Evolutionary conservation across 2,113 vertebrate genomes (phyloP), one percentile per base, ranked within the genome.

Genomic region (Puffinus mauretanicus): DNA sequence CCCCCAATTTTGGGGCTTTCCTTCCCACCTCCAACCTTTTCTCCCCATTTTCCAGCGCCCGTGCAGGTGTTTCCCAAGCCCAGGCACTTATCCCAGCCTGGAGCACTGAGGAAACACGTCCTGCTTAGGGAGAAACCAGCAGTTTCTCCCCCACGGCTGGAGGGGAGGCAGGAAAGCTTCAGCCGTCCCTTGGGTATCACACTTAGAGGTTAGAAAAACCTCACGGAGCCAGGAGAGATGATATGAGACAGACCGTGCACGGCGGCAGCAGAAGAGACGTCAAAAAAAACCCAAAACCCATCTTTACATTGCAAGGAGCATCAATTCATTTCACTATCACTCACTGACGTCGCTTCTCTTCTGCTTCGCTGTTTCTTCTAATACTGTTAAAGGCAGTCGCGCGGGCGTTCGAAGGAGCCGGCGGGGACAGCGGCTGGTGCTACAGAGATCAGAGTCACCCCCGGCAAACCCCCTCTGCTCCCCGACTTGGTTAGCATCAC

Each of bases 31-130:
- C 24, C 57, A 71, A 18, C 51, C 18, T 27, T 51, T 47, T 32
- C 38, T 34, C 71, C 36, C 51, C 3, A 0, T 60, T 86, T 86
- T 7, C 46, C 64, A 42, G 25, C 22, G 15, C 9, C 36, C 3
- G 0, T 12, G 5, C 1, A 7, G 2, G 14, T 30, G 6, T 64
- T 57, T 20, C 34, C 55, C 4, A 0, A 62, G 16, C 73, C 22
- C 16, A 4, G 20, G 7, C 20, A 38, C 26, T 21, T 32, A 16
- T 19, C 30, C 34, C 71, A 57, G 72, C 22, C 27, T 1, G 0
- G 32, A 78, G 38, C 65, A 40, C 4, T 0, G 0, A 60, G 57
- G 15, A 82, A 94, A 57, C 16, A 4, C 13, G 27, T 47, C 55
- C 44, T 27, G 29, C 11, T 52, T 40, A 2, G 6, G 11, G 54